phyloP scores from a whole-genome alignment of 2,888 invertebrate genomes.

The Sarcophaga subvicina region DNA sequence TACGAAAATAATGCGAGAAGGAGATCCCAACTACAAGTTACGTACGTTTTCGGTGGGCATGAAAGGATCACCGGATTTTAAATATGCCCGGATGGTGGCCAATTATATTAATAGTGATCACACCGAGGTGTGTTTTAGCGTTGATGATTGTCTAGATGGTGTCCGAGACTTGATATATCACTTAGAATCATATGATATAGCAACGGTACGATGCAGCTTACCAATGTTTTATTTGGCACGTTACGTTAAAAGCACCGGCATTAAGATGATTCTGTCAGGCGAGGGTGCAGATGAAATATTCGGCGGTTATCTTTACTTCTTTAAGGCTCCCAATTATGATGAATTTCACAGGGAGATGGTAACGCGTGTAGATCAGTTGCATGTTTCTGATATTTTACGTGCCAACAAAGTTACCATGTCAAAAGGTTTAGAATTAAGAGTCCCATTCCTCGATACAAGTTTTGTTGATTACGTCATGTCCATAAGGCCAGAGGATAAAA shows the following conservation, averaged over 20 bases:
- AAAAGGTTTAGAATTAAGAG: slow-evolving; percentile 90
- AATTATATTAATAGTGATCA: slow-evolving; percentile 94
- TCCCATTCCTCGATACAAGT: slow-evolving; percentile 94
- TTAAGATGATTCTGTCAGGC: slow-evolving; percentile 94
- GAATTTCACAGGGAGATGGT: slow-evolving; percentile 90
- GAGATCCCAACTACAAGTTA: slow-evolving; percentile 76
- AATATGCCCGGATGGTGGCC: slow-evolving; percentile 92
- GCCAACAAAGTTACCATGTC: slow-evolving; percentile 90
- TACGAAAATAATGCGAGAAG: slow-evolving; percentile 79
- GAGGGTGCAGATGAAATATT: slow-evolving; percentile 98
- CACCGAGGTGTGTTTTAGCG: slow-evolving; percentile 92
- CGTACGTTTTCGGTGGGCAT: slow-evolving; percentile 96
- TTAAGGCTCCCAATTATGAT: slow-evolving; percentile 89
- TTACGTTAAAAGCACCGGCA: slow-evolving; percentile 92
- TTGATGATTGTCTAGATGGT: slow-evolving; percentile 86
- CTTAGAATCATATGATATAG: slow-evolving; percentile 89
- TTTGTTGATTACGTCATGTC: slow-evolving; percentile 92
- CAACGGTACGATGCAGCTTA: slow-evolving; percentile 81
- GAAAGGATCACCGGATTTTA: slow-evolving; percentile 93
- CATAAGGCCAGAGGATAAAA: slow-evolving; percentile 86
- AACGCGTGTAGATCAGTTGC: slow-evolving; percentile 87
- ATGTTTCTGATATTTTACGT: slow-evolving; percentile 90
- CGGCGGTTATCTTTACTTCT: slow-evolving; percentile 97
- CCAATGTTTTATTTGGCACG: slow-evolving; percentile 91
- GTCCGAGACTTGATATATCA: slow-evolving; percentile 93